phyloP scores from a whole-genome alignment of 1,140 invertebrate genomes.

The Mesaphorura yosii region DNA sequence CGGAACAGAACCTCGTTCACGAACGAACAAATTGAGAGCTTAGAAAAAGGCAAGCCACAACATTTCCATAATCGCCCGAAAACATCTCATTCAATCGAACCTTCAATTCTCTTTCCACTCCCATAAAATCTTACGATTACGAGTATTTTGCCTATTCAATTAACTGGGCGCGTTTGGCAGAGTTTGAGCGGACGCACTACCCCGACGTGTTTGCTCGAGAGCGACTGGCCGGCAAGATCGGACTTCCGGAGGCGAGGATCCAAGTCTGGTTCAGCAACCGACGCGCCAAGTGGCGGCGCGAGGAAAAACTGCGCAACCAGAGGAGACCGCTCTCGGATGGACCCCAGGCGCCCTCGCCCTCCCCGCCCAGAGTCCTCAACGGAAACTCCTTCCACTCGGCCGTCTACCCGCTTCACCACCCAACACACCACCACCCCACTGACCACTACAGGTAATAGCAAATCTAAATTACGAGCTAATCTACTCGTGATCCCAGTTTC shows the following conservation, averaged over 20 bases:
- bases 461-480: background rate
- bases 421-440: constrained; percentile 28
- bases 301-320: constrained; percentile 91
- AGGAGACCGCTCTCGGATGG: constrained; percentile 42
- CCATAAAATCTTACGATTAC: background rate
- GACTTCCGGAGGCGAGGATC: constrained; percentile 93
- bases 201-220: constrained; percentile 95
- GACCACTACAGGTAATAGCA: constrained; percentile 49
- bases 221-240: constrained; percentile 87
- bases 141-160: background rate
- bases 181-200: constrained; percentile 83
- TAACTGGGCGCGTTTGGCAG: too few relatives aligned
- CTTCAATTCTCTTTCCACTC: constrained; percentile 3
- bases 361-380: constrained; percentile 39
- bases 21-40: constrained; percentile 95
- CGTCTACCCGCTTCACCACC: constrained; percentile 37
- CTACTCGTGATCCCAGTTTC: too few relatives aligned
- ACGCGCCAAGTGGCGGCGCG: constrained; percentile 93
- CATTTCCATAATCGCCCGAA: background rate
- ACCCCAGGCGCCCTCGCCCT: constrained; percentile 35
- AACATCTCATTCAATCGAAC: background rate
- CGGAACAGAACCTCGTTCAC: constrained; percentile 97
- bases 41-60: constrained; percentile 91
- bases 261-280: constrained; percentile 57
- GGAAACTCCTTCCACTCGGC: constrained; percentile 45